Evolutionary conservation across 2,888 invertebrate genomes (phyloP).

Genomic region (Ochropacha duplaris): DNA sequence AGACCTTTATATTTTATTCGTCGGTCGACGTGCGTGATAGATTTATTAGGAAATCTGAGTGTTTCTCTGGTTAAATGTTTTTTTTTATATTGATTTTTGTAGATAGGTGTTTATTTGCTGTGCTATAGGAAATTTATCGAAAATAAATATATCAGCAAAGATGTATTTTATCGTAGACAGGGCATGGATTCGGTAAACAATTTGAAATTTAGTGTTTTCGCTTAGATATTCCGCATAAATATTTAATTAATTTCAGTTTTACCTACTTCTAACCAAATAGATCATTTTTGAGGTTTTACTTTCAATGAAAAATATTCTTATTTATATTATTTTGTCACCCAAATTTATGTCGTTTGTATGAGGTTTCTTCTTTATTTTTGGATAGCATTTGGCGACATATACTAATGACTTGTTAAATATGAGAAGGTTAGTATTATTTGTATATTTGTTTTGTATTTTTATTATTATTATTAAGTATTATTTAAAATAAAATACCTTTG

Average conservation of each 20-base stretch:
- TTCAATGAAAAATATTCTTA: no score
- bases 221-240: neutral
- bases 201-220: neutral
- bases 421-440: no score
- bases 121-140: constrained; percentile 3
- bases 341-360: no score
- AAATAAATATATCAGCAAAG: neutral
- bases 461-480: neutral
- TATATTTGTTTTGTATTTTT: no score
- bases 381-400: no score
- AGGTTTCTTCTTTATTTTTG: no score
- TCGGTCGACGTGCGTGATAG: constrained; percentile 39
- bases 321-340: no score
- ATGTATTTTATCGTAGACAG: neutral
- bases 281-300: no score
- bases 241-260: neutral
- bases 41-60: constrained; percentile 47
- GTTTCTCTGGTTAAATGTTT: constrained; percentile 20
- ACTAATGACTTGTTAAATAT: no score
- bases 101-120: constrained; percentile 36
- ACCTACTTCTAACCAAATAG: neutral
- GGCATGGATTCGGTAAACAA: neutral
- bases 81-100: constrained; percentile 1
- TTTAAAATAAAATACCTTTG: constrained; percentile 51
- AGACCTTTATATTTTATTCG: constrained; percentile 26